phyloP scores from a whole-genome alignment of 64 coral and sea anemone genomes.

The Montipora sp. region DNA sequence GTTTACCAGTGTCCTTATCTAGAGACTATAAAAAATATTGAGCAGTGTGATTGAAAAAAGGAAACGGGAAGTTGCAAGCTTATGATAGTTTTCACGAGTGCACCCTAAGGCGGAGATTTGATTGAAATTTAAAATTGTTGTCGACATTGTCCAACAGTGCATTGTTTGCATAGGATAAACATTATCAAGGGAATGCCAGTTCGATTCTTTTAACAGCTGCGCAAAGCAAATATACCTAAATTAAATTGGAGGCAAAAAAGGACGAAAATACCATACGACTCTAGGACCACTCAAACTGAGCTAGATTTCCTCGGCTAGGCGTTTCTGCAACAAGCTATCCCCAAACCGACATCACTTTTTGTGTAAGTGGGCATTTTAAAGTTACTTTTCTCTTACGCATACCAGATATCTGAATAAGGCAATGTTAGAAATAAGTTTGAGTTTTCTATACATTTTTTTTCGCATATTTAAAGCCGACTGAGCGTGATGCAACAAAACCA shows the following conservation, averaged over 20 bases:
- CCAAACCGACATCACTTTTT: no score
- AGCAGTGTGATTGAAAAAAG: not conserved
- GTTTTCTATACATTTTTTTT: no score
- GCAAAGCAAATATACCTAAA: not conserved
- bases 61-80: not conserved
- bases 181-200: not conserved
- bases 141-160: not conserved
- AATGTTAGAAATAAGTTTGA: no score
- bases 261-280: conserved; percentile 19
- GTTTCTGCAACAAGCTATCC: no score
- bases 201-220: not conserved
- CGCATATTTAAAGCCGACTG: no score
- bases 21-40: not conserved
- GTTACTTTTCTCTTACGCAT: no score
- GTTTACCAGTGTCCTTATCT: not conserved
- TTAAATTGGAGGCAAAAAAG: not conserved
- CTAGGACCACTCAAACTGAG: not conserved
- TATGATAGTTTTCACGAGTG: not conserved
- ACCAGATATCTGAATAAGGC: no score
- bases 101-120: not conserved
- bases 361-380: no score
- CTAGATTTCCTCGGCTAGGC: not conserved
- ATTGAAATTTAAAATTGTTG: not conserved
- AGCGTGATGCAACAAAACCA: no score
- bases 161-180: not conserved